Percentiles rank a stretch among this genome's conserved stretches.
Evolutionary conservation across 2,888 invertebrate genomes (phyloP).

Genomic region (Cephonodes hylas): DNA sequence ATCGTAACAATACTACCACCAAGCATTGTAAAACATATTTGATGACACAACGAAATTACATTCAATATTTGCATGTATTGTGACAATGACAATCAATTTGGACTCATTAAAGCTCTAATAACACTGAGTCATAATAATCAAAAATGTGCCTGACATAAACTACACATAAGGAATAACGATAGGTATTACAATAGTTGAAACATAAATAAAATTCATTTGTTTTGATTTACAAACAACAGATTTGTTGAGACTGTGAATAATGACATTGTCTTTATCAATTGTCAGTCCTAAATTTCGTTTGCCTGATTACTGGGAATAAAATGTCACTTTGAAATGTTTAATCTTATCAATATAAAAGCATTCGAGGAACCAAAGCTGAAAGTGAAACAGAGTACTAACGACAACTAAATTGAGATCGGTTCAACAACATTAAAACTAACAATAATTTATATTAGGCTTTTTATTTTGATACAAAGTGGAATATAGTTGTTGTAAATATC

Average conservation of each 20-base stretch:
- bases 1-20: not conserved
- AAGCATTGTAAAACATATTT: not conserved
- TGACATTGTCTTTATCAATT: no score
- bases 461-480: no score
- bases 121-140: no score
- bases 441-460: no score
- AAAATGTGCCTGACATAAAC: not conserved
- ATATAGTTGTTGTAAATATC: not conserved
- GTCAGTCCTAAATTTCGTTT: not conserved
- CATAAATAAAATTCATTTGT: not conserved
- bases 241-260: no score
- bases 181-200: not conserved
- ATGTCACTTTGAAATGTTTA: not conserved
- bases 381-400: no score
- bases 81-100: no score
- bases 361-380: no score
- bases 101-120: no score
- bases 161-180: not conserved
- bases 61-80: not conserved
- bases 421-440: no score
- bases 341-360: not conserved
- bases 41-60: not conserved
- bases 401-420: no score
- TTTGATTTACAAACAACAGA: not conserved
- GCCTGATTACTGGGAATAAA: no score